A percentile compares a stretch with the other conserved stretches of the same genome.
These are phyloP conservation scores for Halcyon smyrnensis DNA, from an alignment of 2,797 vertebrate species.

Conservation along the genomic window DNA sequence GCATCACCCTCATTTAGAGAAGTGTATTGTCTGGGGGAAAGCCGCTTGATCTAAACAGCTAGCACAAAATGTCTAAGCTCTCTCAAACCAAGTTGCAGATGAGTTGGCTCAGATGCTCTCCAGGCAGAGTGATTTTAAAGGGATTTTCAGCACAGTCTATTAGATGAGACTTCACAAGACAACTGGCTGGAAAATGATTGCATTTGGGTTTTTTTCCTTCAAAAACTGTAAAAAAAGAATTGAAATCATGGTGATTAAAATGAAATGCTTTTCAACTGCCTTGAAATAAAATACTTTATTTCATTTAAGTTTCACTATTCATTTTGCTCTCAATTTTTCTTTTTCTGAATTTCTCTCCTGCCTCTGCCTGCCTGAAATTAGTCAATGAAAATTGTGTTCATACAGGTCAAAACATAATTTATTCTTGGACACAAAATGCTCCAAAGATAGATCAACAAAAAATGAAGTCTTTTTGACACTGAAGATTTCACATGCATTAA, in stretches of 20 bases:
- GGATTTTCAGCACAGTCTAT: not conserved
- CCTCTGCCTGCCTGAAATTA: constrained; percentile 17
- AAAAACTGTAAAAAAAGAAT: not conserved
- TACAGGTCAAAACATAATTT: not conserved
- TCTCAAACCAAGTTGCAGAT: not conserved
- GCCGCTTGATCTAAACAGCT: not conserved
- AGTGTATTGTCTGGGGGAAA: not conserved
- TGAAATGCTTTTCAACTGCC: not conserved
- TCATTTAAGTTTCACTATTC: not conserved
- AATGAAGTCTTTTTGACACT: not conserved
- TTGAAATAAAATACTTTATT: not conserved
- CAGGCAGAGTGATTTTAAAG: not conserved
- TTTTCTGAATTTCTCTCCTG: not conserved
- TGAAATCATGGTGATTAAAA: not conserved
- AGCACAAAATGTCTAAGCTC: not conserved
- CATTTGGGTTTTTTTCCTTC: not conserved
- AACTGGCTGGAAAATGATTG: not conserved
- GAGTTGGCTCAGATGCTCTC: fast-evolving
- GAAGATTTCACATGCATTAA: not conserved
- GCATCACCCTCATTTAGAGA: not conserved
- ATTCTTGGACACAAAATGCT: constrained; percentile 22
- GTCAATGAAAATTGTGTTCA: not conserved
- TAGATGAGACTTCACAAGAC: not conserved
- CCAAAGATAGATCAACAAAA: not conserved
- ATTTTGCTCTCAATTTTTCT: not conserved